Base-by-base conservation (phyloP, 2,113 vertebrate genomes). In the Campylomormyrus tamandua region DNA sequence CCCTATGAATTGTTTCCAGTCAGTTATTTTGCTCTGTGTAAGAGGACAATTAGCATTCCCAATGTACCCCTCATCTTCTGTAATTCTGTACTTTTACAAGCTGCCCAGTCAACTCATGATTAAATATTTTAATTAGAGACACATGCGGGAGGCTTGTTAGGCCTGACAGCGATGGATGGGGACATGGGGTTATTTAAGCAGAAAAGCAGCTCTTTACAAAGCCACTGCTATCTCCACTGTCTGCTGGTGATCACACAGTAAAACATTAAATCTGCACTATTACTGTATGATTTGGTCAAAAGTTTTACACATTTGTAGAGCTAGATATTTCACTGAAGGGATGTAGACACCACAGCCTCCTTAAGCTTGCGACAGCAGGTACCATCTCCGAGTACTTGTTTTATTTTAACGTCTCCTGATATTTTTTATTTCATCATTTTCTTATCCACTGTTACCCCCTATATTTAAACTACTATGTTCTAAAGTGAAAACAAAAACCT, bases 21-120 rank as follows among this genome's bases (percentile, higher is more conserved):
- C 85, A 87, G 85, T 87, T 62, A 88, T 88, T 88, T 88, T 13
- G 35, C 88, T 27, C 62, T 87, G 46, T 77, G 31, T 66, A 70
- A 66, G 88, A 89, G 56, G 66, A 48, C 66, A 77, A 89, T 89
- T 48, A 77, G 17, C 58, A 77, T 77, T 80, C 42, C 45, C 66
- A 42, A 39, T n/a, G 46, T 89, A 50, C 42, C 42, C 7, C 35
- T 50, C 74, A 86, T 86, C 83, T 46, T 70, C 42, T 87, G 24
- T 49, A 50, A 77, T 56, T 88, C 31, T 83, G 24, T 83, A 52
- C 48, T 83, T 87, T 90, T 24, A 35, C 58, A 87, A 83, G 53
- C 83, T 45, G 45, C 58, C 21, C n/a, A 39, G 46, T 62, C 46
- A 53, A 83, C 80, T 84, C 49, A 84, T 84, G n/a, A 87, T 87